phyloP scores from a whole-genome alignment of 2,888 invertebrate genomes.

The Leptodirus hochenwartii region DNA sequence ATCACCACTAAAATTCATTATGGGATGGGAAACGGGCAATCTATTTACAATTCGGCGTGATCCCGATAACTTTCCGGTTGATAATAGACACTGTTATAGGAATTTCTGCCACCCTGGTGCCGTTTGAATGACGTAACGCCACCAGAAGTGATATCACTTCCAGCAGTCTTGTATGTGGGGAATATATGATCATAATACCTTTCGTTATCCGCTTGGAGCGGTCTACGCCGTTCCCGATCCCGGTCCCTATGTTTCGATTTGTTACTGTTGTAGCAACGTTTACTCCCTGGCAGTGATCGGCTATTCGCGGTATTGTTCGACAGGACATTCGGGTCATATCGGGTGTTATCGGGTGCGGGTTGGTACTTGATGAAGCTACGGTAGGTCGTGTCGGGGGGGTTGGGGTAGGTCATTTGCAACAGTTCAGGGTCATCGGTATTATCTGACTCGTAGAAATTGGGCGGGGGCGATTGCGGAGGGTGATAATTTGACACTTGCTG shows the following conservation, averaged over 20 bases:
- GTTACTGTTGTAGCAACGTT: constrained; percentile 19
- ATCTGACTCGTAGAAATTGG: constrained; percentile 22
- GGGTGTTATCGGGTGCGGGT: constrained; percentile 18
- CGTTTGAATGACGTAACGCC: constrained; percentile 1
- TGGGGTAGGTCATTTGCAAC: constrained; percentile 13
- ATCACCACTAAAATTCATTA: too few species aligned
- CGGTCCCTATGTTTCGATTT: too few species aligned
- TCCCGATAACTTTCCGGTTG: constrained; percentile 24
- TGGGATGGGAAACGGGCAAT: too few species aligned
- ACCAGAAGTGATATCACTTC: too few species aligned
- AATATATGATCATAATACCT: constrained; percentile 43
- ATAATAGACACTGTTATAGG: constrained; percentile 21
- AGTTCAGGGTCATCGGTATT: constrained; percentile 18
- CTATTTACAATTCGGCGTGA: constrained; percentile 28
- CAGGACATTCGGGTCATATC: constrained; percentile 18
- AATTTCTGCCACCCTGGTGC: constrained; percentile 6
- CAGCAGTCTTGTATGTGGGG: constrained; percentile 21
- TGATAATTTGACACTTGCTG: too few species aligned
- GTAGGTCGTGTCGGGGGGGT: constrained; percentile 16
- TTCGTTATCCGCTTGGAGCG: constrained; percentile 38
- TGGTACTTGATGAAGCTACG: constrained; percentile 23
- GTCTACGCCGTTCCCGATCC: constrained; percentile 34
- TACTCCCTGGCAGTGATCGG: constrained; percentile 14
- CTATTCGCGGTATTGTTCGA: constrained; percentile 11
- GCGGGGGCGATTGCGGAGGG: constrained; percentile 18